A percentile compares a stretch with the other conserved stretches of the same genome.
Conservation (phyloP, 1,140 invertebrate genomes). For the Solenopsis invicta region DNA sequence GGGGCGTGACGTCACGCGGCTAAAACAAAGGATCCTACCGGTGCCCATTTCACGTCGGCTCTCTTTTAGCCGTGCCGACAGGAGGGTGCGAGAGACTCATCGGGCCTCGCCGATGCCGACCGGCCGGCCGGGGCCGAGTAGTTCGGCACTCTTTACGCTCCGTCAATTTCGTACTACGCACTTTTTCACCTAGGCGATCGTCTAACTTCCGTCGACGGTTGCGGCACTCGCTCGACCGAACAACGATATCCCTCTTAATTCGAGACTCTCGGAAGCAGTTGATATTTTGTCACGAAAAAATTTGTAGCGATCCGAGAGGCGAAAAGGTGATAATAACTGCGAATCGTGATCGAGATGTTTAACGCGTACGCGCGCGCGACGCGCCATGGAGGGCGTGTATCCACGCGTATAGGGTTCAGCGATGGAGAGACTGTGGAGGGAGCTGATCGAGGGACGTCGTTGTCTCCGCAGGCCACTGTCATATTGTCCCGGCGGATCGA, state of each 20-base stretch:
- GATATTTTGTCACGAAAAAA: not conserved
- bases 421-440: constrained; percentile 59
- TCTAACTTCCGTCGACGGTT: not conserved
- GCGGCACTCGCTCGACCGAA: not conserved
- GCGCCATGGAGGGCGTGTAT: constrained; percentile 18
- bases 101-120: not conserved
- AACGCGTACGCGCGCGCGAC: constrained; percentile 22
- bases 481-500: constrained; percentile 86
- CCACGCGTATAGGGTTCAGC: constrained; percentile 7
- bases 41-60: constrained; percentile 77
- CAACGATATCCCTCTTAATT: not conserved
- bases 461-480: constrained; percentile 84
- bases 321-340: not conserved
- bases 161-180: constrained; percentile 35
- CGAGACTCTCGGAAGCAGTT: not conserved
- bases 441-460: constrained; percentile 85
- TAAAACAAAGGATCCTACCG: constrained; percentile 85
- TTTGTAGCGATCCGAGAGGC: not conserved
- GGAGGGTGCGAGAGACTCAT: constrained; percentile 57
- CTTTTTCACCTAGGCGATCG: constrained; percentile 6
- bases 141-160: constrained; percentile 55
- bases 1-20: constrained; percentile 85
- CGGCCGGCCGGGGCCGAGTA: not conserved
- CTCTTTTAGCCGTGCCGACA: constrained; percentile 81
- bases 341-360: not conserved